Conservation (phyloP, 2,888 invertebrate species). For the Agriopis leucophaearia region DNA sequence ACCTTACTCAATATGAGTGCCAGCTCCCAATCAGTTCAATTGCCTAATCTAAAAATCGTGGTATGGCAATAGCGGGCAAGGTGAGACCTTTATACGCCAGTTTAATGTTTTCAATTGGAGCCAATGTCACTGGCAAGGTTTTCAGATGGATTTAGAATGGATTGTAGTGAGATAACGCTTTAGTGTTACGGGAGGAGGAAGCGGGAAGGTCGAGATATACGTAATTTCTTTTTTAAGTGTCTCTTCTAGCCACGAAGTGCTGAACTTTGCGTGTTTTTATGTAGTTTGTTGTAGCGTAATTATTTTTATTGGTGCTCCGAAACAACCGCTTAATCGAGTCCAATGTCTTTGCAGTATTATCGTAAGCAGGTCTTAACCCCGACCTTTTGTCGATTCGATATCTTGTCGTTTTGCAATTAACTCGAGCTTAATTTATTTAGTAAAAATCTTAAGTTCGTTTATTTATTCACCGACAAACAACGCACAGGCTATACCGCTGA, state of each 20-base stretch:
- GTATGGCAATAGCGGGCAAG: constrained; percentile 51
- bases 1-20: constrained; percentile 11
- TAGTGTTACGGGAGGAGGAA: constrained; percentile 23
- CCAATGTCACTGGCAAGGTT: constrained; percentile 64
- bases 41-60: constrained; percentile 56
- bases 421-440: background rate
- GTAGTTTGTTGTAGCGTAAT: background rate
- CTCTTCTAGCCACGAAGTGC: background rate
- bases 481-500: too few relatives aligned
- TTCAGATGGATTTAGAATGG: constrained; percentile 43
- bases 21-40: constrained; percentile 46
- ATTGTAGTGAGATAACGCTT: constrained; percentile 29
- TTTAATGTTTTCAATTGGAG: constrained; percentile 58
- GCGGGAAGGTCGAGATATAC: constrained; percentile 16
- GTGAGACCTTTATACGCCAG: constrained; percentile 55
- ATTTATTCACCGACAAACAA: too few relatives aligned
- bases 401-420: constrained; percentile 23
- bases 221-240: constrained; percentile 14
- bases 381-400: constrained; percentile 27
- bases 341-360: constrained; percentile 30
- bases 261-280: background rate
- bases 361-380: constrained; percentile 20
- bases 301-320: background rate
- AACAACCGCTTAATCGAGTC: constrained; percentile 16
- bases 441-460: too few relatives aligned